Percentiles rank a stretch among this genome's conserved stretches.
Evolutionary conservation across 2,888 invertebrate species (phyloP).

Genomic region (Hanleya hanleyi): DNA sequence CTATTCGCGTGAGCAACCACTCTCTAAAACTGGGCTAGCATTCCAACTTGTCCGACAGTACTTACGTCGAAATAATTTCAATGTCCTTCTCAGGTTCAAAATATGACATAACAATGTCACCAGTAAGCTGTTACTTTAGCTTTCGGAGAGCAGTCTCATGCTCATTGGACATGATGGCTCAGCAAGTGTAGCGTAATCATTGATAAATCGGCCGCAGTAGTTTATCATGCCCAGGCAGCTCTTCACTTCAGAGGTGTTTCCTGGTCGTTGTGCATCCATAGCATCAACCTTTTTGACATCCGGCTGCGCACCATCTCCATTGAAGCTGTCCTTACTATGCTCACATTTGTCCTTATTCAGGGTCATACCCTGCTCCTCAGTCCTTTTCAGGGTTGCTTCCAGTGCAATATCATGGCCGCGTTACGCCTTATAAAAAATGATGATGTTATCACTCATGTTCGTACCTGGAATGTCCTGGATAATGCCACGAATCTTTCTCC

Average conservation of each 20-base stretch:
- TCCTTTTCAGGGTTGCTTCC: too few species aligned
- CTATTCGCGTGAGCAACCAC: constrained; percentile 38
- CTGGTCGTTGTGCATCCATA: constrained; percentile 35
- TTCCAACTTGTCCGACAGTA: constrained; percentile 41
- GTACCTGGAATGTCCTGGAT: constrained; percentile 26
- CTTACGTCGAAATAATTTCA: constrained; percentile 41
- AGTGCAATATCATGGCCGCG: constrained; percentile 42
- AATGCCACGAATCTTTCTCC: constrained; percentile 30
- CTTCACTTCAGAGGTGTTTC: constrained; percentile 39
- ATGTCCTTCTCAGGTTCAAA: constrained; percentile 31
- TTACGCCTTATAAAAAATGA: constrained; percentile 35
- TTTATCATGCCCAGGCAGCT: constrained; percentile 46
- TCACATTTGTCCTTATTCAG: too few species aligned
- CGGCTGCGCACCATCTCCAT: constrained; percentile 15
- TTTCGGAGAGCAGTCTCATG: constrained; percentile 36
- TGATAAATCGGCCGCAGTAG: constrained; percentile 46
- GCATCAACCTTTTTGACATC: constrained; percentile 43
- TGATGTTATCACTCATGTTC: constrained; percentile 46
- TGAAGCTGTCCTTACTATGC: too few species aligned
- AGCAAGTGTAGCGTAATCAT: constrained; percentile 34
- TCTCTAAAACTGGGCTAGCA: constrained; percentile 32
- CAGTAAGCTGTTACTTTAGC: constrained; percentile 28
- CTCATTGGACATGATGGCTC: constrained; percentile 38
- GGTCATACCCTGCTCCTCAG: too few species aligned
- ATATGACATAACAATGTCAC: constrained; percentile 39